A percentile compares a stretch with the other conserved stretches of the same genome.
Evolutionary conservation across 2,797 vertebrate species (phyloP).

Genomic region (Halcyon badia): DNA sequence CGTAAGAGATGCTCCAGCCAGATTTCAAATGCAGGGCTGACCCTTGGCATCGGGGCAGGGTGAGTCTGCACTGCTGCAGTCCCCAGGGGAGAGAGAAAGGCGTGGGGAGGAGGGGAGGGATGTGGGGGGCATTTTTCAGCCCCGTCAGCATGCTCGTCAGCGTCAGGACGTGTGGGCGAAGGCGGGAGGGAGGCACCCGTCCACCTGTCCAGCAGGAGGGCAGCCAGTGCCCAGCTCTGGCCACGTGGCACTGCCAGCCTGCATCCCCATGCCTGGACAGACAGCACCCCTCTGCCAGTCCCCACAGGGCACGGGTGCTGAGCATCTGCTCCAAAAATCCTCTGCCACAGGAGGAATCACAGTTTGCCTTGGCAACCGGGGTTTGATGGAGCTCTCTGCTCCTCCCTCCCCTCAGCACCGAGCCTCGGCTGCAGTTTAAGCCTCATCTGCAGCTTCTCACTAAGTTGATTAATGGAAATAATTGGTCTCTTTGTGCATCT

Average conservation of each 20-base stretch:
- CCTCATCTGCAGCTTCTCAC: constrained; percentile 22
- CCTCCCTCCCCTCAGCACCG: not conserved
- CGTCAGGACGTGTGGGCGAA: rapidly evolving
- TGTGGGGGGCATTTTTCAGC: not conserved
- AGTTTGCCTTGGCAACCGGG: not conserved
- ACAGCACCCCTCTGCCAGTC: not conserved
- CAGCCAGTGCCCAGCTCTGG: not conserved
- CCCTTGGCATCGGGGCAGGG: rapidly evolving
- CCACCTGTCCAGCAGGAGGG: rapidly evolving
- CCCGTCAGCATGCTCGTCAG: not conserved
- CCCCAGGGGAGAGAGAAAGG: not conserved
- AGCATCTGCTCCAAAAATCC: not conserved
- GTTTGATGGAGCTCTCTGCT: not conserved
- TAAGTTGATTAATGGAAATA: constrained; percentile 69
- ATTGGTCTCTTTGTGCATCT: constrained; percentile 63
- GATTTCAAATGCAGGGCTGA: rapidly evolving
- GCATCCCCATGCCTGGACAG: not conserved
- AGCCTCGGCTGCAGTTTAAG: not conserved
- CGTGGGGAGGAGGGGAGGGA: not conserved
- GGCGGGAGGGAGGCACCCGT: not conserved
- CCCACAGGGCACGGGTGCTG: rapidly evolving
- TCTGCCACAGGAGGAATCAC: rapidly evolving
- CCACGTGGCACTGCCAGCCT: not conserved
- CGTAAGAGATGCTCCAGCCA: rapidly evolving
- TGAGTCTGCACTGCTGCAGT: not conserved